Percentiles rank a stretch among this genome's conserved stretches.
phyloP scores from a whole-genome alignment of 2,888 invertebrate genomes.

The Euzetes globulus region DNA sequence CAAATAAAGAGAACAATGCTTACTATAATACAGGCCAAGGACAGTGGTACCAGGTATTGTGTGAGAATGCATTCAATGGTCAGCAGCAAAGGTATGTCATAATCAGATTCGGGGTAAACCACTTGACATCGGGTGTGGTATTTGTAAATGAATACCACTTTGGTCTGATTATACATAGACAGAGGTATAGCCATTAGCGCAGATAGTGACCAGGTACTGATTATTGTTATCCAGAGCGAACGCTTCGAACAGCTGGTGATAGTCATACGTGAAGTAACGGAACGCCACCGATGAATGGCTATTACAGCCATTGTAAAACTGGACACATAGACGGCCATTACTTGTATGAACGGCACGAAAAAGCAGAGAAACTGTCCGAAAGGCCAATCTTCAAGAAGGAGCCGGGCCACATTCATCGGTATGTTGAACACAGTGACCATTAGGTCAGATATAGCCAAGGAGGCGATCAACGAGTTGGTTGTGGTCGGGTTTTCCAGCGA shows the following conservation, averaged over 20 bases:
- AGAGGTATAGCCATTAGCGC: conserved; percentile 35
- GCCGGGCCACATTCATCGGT: conserved; percentile 49
- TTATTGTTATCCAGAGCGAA: conserved; percentile 42
- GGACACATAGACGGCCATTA: conserved; percentile 46
- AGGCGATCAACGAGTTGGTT: conserved; percentile 55
- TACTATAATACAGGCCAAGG: conserved; percentile 27
- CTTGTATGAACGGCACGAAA: conserved; percentile 49
- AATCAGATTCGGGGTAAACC: conserved; percentile 35
- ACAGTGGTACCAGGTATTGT: conserved; percentile 33
- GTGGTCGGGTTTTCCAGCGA: conserved; percentile 52
- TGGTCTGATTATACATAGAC: conserved; percentile 30
- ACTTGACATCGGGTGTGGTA: conserved; percentile 31
- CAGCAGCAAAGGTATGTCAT: background rate
- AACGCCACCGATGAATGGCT: conserved; percentile 48
- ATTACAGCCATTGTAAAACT: conserved; percentile 50
- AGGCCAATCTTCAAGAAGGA: conserved; percentile 49
- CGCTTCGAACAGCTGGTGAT: background rate
- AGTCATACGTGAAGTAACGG: background rate
- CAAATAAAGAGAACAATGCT: background rate
- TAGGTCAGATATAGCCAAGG: conserved; percentile 51
- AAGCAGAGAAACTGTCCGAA: conserved; percentile 50
- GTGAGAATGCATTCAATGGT: conserved; percentile 25
- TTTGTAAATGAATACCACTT: conserved; percentile 13
- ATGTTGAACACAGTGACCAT: conserved; percentile 49
- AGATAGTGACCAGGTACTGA: conserved; percentile 42